These are phyloP conservation scores for Grammomys dolichurus DNA, from an alignment of 2,113 vertebrate genomes.

Conservation along the genomic window DNA sequence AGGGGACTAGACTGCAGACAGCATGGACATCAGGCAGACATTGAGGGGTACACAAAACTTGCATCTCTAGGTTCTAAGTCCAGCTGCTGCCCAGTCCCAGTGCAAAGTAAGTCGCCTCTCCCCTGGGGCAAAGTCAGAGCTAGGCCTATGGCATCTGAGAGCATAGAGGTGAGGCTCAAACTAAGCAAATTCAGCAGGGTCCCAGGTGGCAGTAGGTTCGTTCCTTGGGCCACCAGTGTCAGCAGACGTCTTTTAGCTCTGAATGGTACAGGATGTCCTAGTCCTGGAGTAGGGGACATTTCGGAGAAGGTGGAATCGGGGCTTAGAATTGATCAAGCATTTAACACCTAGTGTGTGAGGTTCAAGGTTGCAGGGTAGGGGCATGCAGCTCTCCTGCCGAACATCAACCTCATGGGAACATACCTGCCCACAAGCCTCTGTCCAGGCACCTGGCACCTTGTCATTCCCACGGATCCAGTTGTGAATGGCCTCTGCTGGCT, in stretches of 20 bases:
- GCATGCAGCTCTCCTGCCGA: background rate
- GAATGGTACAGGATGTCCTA: background rate
- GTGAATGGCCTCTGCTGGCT: constrained; percentile 91
- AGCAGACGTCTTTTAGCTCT: background rate
- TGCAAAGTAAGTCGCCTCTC: background rate
- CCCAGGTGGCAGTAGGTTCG: background rate
- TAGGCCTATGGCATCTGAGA: background rate
- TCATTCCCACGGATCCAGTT: constrained; percentile 95
- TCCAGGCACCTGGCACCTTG: constrained; percentile 94
- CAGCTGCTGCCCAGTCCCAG: too few relatives aligned
- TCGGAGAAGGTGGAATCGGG: too few relatives aligned
- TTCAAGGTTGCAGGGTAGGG: background rate
- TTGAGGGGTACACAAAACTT: background rate
- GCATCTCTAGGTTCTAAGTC: background rate
- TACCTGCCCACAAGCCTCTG: constrained; percentile 91
- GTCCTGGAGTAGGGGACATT: background rate
- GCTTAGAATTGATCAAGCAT: background rate
- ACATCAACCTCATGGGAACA: background rate
- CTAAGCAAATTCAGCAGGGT: background rate
- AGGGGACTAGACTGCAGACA: background rate
- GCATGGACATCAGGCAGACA: background rate
- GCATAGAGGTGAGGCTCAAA: background rate
- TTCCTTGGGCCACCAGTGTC: background rate
- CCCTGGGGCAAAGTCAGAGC: background rate
- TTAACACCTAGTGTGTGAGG: background rate